Conservation (phyloP, 2,888 invertebrate genomes). For the Itoplectis maculator region DNA sequence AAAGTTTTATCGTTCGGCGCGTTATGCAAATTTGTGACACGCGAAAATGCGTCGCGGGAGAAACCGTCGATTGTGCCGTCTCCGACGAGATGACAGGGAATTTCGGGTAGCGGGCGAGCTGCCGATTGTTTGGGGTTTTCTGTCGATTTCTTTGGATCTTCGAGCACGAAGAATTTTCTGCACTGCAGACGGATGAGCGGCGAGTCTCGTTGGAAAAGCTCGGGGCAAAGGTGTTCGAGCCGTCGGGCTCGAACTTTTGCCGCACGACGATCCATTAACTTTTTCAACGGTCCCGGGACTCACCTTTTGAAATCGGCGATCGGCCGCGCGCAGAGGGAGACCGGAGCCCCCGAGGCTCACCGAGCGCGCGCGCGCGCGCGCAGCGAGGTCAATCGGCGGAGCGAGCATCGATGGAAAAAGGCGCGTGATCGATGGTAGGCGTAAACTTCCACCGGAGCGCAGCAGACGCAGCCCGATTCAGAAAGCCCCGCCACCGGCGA, state of each 20-base stretch:
- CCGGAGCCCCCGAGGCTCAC: slow-evolving; percentile 1
- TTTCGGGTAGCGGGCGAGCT: slow-evolving; percentile 14
- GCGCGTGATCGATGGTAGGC: slow-evolving; percentile 69
- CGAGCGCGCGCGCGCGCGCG: slow-evolving; percentile 19
- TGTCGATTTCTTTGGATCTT: slow-evolving; percentile 29
- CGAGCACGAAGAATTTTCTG: background rate
- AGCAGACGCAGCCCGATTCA: slow-evolving; percentile 52
- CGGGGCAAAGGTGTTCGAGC: slow-evolving; percentile 2
- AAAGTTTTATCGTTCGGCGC: slow-evolving; percentile 36
- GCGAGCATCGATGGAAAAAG: slow-evolving; percentile 46
- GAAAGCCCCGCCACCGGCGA: slow-evolving; percentile 55
- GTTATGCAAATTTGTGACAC: slow-evolving; percentile 34
- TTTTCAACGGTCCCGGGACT: background rate
- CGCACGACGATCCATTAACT: slow-evolving; percentile 46
- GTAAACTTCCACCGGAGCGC: slow-evolving; percentile 59
- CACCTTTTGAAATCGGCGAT: slow-evolving; percentile 13
- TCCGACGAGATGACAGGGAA: background rate
- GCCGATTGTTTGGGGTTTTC: too few species aligned
- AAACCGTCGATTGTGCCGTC: background rate
- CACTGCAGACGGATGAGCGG: slow-evolving; percentile 3
- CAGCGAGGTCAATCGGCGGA: too few species aligned
- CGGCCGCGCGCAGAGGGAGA: background rate
- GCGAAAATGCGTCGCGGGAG: background rate
- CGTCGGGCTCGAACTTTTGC: background rate
- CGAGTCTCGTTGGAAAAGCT: slow-evolving; percentile 9